Conservation (phyloP, 1,140 invertebrate genomes). For the Lamellibrachia luymesi region DNA sequence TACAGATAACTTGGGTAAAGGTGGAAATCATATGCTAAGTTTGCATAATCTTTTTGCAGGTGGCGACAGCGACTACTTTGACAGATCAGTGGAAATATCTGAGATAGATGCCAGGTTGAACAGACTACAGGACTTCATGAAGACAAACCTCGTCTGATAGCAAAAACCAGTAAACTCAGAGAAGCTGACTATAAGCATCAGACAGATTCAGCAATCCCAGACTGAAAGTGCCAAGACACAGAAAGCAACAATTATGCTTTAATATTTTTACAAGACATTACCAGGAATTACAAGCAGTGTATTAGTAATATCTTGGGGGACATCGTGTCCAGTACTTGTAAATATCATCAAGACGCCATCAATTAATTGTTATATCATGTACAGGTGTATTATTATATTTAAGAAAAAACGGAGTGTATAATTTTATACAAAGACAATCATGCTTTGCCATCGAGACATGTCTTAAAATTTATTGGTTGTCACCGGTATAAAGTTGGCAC, state of each 20-base stretch:
- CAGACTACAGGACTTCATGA: constrained; percentile 50
- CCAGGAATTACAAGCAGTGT: neutral
- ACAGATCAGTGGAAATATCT: constrained; percentile 51
- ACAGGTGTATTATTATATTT: neutral
- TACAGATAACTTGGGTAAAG: neutral
- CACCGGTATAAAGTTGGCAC: neutral
- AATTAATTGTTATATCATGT: neutral
- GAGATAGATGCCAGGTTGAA: constrained; percentile 54
- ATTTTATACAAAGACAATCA: neutral
- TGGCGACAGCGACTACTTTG: constrained; percentile 44
- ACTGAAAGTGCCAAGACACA: neutral
- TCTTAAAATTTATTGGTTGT: neutral
- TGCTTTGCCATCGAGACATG: neutral
- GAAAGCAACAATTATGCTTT: neutral
- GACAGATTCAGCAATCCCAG: neutral
- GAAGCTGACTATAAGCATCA: neutral
- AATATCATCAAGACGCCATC: neutral
- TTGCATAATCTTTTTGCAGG: constrained; percentile 17
- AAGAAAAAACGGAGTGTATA: neutral
- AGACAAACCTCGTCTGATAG: constrained; percentile 21
- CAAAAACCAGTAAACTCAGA: constrained; percentile 9
- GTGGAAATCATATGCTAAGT: neutral
- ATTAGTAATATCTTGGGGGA: neutral
- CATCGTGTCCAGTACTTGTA: neutral
- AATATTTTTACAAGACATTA: neutral